Evolutionary conservation across 2,797 vertebrate species (phyloP).

Genomic region (Tachyglossus aculeatus): DNA sequence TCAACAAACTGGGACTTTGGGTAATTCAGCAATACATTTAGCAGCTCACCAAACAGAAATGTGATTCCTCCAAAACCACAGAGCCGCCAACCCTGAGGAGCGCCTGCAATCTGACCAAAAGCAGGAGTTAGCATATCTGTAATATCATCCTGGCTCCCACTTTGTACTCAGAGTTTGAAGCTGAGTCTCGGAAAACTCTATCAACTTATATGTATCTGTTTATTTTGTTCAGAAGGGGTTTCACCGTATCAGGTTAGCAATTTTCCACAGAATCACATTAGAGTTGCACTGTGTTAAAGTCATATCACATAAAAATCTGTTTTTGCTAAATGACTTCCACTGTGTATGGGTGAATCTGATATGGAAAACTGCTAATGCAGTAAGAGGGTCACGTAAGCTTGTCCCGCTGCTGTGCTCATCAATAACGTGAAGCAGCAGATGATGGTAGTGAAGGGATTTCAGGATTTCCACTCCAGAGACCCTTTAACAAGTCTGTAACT

Average conservation of each 20-base stretch:
- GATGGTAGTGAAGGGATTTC: not conserved
- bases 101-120: not conserved
- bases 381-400: constrained; percentile 57
- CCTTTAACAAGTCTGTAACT: not conserved
- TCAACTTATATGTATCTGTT: constrained; percentile 10
- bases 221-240: not conserved
- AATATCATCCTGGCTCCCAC: not conserved
- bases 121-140: not conserved
- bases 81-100: constrained; percentile 12
- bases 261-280: constrained; percentile 48
- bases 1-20: not conserved
- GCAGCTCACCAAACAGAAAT: constrained; percentile 1
- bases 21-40: not conserved
- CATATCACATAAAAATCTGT: constrained; percentile 52
- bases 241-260: constrained; percentile 14
- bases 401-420: constrained; percentile 18
- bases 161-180: constrained; percentile 14
- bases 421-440: not conserved
- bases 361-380: constrained; percentile 64
- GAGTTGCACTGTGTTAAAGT: constrained; percentile 49
- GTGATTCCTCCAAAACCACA: not conserved
- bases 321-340: constrained; percentile 62
- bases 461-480: not conserved
- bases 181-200: not conserved
- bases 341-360: constrained; percentile 55